Conservation (phyloP, 2,888 invertebrate species). For the Mantis religiosa region DNA sequence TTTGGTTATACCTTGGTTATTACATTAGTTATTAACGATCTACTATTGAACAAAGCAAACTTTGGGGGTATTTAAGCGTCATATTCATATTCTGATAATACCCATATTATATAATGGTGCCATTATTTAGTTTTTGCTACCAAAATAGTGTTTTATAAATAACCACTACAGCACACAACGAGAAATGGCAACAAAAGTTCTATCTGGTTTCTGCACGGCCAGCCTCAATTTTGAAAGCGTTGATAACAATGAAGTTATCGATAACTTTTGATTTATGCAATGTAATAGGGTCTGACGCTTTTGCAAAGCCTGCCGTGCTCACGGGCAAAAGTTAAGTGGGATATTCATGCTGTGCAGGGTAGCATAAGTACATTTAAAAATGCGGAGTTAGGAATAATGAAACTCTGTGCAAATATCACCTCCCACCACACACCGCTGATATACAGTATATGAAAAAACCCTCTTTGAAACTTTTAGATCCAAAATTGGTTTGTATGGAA, state of each 20-base stretch:
- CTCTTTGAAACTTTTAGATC: background rate
- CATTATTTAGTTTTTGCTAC: background rate
- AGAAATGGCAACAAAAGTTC: background rate
- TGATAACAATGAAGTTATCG: background rate
- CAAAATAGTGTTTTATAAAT: background rate
- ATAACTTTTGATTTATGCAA: background rate
- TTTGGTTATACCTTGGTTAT: too few species aligned
- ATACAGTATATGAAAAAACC: background rate
- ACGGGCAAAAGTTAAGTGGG: background rate
- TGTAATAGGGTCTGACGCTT: background rate
- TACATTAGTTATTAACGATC: too few species aligned
- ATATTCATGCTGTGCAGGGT: background rate
- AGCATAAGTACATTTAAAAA: background rate
- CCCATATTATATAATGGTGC: too few species aligned
- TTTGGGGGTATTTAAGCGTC: too few species aligned
- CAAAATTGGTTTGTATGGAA: background rate
- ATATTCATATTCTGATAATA: too few species aligned
- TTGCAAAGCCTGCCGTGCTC: too few species aligned
- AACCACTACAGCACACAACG: background rate
- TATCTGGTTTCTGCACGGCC: background rate
- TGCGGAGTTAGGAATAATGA: background rate
- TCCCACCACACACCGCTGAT: background rate
- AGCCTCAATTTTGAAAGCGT: background rate
- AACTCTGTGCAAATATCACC: background rate
- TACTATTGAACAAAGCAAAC: too few species aligned